Conservation (phyloP, 2,797 vertebrate genomes). For the Coreius guichenoti region DNA sequence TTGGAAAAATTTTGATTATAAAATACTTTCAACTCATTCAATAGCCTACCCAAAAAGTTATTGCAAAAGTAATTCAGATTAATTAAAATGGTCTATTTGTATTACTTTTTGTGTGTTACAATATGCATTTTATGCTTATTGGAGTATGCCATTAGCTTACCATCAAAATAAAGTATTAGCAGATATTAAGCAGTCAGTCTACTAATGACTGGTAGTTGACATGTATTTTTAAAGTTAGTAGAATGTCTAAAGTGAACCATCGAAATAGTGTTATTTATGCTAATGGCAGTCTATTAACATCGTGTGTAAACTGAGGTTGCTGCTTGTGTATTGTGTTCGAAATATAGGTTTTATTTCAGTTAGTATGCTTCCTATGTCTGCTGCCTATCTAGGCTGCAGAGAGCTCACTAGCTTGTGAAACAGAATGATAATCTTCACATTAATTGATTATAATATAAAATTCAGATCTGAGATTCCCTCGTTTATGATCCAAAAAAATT, state of each 20-base stretch:
- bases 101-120: not conserved
- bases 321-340: not conserved
- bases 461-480: slow-evolving; percentile 66
- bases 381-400: no score
- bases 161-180: no score
- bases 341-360: not conserved
- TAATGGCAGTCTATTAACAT: not conserved
- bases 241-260: no score
- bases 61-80: not conserved
- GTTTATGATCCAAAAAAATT: slow-evolving; percentile 53
- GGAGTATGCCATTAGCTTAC: not conserved
- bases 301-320: no score
- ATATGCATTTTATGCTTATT: not conserved
- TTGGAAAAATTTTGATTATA: not conserved
- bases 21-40: not conserved
- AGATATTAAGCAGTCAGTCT: no score
- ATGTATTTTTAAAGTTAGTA: no score
- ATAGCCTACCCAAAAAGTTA: not conserved
- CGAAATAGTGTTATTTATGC: no score
- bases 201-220: no score
- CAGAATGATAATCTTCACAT: slow-evolving; percentile 64
- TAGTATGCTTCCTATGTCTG: not conserved
- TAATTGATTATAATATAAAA: slow-evolving; percentile 69
- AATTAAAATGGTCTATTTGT: not conserved
- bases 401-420: slow-evolving; percentile 46